phyloP scores from a whole-genome alignment of 2,113 vertebrate genomes.

The Malurus melanocephalus region DNA sequence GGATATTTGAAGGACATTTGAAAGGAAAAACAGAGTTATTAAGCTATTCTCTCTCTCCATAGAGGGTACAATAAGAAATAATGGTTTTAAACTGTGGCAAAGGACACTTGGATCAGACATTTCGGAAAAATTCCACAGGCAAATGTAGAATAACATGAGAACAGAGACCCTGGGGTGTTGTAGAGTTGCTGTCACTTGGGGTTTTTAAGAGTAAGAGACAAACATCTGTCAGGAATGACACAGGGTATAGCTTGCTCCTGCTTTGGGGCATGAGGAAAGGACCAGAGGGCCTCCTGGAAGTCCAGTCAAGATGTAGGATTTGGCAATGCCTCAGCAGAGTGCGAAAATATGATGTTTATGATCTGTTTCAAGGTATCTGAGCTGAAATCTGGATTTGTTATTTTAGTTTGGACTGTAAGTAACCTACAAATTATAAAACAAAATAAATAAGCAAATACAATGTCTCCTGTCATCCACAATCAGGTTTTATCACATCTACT shows the following conservation, averaged over 20 bases:
- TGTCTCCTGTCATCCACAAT: neutral
- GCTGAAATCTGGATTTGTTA: neutral
- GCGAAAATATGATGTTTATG: neutral
- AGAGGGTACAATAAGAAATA: neutral
- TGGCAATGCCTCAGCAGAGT: neutral
- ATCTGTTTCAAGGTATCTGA: neutral
- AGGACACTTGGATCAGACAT: neutral
- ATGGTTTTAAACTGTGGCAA: neutral
- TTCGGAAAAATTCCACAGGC: neutral
- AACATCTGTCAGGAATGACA: conserved; percentile 19
- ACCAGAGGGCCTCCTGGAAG: neutral
- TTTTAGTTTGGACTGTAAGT: neutral
- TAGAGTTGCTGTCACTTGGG: neutral
- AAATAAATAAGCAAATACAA: neutral
- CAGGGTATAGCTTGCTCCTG: neutral
- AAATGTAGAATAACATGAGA: conserved; percentile 2
- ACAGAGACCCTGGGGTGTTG: neutral
- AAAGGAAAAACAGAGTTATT: neutral
- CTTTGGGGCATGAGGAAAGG: neutral
- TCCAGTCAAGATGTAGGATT: neutral
- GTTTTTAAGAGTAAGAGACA: neutral
- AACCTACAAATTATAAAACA: neutral
- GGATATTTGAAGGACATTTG: neutral
- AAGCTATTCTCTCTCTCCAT: neutral
- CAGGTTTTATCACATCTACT: neutral